These are phyloP conservation scores for Enteromius thamalakanensis DNA, from an alignment of 2,797 vertebrate genomes.

Conservation along the genomic window DNA sequence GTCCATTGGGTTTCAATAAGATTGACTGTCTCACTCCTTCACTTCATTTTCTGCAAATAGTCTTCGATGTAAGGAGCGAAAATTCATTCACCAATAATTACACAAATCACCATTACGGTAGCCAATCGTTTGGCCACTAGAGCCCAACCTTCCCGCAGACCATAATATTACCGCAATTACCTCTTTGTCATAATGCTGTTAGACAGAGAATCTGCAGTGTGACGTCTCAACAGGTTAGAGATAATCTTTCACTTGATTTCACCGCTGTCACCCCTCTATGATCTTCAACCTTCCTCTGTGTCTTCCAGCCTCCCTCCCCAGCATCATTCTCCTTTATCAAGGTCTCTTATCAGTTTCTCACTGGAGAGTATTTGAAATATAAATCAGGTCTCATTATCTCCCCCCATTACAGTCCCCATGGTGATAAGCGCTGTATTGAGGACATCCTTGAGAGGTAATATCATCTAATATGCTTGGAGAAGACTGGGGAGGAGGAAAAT, in stretches of 20 bases:
- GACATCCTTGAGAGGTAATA: slow-evolving; percentile 77
- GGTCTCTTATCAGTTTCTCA: slow-evolving; percentile 64
- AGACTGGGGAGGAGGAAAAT: slow-evolving; percentile 43
- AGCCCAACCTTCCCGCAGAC: neutral
- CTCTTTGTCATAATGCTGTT: slow-evolving; percentile 28
- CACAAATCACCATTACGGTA: slow-evolving; percentile 5
- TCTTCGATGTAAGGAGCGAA: neutral
- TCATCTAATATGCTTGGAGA: slow-evolving; percentile 64
- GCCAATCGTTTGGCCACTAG: slow-evolving; percentile 10
- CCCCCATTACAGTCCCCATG: slow-evolving; percentile 77
- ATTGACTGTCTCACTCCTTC: neutral
- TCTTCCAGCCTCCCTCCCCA: slow-evolving; percentile 51
- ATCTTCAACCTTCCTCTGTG: slow-evolving; percentile 35
- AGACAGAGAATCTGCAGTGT: slow-evolving; percentile 1
- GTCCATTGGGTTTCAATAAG: slow-evolving; percentile 10
- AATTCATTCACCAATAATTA: slow-evolving; percentile 35
- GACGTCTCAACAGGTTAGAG: slow-evolving; percentile 47
- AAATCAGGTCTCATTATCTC: slow-evolving; percentile 74
- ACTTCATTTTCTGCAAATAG: slow-evolving; percentile 27
- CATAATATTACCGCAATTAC: slow-evolving; percentile 4
- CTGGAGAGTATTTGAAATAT: slow-evolving; percentile 71
- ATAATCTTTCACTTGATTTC: slow-evolving; percentile 61
- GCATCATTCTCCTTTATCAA: slow-evolving; percentile 60
- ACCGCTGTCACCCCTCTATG: slow-evolving; percentile 34
- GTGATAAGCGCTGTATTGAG: slow-evolving; percentile 76